Conservation (phyloP, 2,797 vertebrate genomes). For the Scyliorhinus canicula region DNA sequence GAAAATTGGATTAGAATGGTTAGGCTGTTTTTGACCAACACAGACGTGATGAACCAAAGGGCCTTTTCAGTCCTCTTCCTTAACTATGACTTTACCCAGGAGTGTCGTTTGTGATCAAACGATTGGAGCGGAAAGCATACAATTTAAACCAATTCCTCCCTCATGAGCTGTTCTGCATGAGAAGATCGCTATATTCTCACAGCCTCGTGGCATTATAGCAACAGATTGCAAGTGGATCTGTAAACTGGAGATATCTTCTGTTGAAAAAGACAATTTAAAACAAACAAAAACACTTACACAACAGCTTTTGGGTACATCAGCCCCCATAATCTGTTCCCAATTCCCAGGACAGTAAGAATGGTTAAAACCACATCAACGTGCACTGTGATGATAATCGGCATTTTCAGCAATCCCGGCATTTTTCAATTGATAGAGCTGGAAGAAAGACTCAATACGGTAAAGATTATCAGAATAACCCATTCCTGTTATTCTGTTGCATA, state of each 20-base stretch:
- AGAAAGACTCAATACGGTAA: neutral
- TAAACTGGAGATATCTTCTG: constrained; percentile 44
- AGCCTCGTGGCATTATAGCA: neutral
- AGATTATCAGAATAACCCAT: neutral
- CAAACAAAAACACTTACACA: constrained; percentile 63
- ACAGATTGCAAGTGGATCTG: neutral
- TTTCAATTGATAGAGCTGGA: constrained; percentile 21
- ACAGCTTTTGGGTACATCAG: constrained; percentile 72
- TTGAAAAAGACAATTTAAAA: neutral
- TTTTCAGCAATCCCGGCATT: constrained; percentile 63
- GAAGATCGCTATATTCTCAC: neutral
- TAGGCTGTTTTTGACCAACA: too few species aligned
- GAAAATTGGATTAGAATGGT: too few species aligned
- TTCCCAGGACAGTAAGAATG: constrained; percentile 57
- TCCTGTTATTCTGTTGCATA: neutral
- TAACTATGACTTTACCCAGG: neutral
- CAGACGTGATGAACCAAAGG: too few species aligned
- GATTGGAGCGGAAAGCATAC: too few species aligned
- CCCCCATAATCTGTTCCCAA: constrained; percentile 67
- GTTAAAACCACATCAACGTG: constrained; percentile 72
- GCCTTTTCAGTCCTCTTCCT: too few species aligned
- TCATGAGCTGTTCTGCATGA: neutral
- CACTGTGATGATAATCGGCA: constrained; percentile 64
- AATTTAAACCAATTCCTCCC: neutral
- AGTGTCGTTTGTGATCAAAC: neutral